Conservation (phyloP, 2,113 vertebrate genomes). For the Ictidomys tridecemlineatus region DNA sequence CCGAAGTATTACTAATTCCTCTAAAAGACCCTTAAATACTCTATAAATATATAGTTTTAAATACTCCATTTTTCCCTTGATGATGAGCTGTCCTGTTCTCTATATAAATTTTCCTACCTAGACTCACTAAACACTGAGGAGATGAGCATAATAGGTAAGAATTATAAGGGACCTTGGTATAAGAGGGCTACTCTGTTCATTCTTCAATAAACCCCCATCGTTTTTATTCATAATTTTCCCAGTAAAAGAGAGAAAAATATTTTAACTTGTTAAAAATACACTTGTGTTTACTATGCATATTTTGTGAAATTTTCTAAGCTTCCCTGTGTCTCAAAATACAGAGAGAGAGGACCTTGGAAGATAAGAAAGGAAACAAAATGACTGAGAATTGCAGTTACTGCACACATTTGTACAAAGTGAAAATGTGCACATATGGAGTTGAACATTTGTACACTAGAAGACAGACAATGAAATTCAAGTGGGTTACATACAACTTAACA, state of each 20-base stretch:
- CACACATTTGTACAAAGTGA: background rate
- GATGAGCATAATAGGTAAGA: background rate
- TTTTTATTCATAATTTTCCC: constrained; percentile 8
- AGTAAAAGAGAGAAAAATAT: background rate
- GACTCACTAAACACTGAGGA: background rate
- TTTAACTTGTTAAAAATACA: constrained; percentile 19
- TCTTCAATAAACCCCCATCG: background rate
- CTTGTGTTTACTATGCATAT: background rate
- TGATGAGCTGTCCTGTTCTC: background rate
- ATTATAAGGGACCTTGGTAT: background rate
- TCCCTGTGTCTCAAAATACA: background rate
- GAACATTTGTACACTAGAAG: background rate
- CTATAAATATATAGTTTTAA: background rate
- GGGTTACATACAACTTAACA: background rate
- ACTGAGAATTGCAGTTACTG: background rate
- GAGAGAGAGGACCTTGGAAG: background rate
- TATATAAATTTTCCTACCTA: background rate
- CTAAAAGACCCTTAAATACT: background rate
- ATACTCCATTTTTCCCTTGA: background rate
- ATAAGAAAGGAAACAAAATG: constrained; percentile 32
- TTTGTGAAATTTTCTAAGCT: constrained; percentile 22
- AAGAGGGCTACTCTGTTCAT: background rate
- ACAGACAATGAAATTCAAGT: background rate
- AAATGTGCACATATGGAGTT: background rate
- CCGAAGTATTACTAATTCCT: background rate